These are phyloP conservation scores for Aporophyla lueneburgensis DNA, from an alignment of 2,888 invertebrate species.

Conservation along the genomic window DNA sequence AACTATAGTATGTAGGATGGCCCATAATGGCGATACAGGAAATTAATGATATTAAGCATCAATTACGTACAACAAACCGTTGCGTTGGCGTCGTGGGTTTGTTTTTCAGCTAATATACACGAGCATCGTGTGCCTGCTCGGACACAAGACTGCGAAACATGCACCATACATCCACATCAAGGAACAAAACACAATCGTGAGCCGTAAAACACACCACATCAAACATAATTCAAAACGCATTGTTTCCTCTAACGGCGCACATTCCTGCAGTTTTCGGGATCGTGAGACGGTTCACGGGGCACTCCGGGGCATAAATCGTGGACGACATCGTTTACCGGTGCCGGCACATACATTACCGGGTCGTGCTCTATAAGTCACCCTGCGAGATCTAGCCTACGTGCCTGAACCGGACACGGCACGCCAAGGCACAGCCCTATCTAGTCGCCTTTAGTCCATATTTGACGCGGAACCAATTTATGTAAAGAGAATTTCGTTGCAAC, in stretches of 20 bases:
- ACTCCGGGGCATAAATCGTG: slow-evolving; percentile 66
- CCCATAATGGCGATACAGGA: neutral
- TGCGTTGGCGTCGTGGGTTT: neutral
- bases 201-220: slow-evolving; percentile 13
- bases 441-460: slow-evolving; percentile 55
- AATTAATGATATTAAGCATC: neutral
- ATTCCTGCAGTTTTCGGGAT: slow-evolving; percentile 64
- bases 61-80: neutral
- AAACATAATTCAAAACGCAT: slow-evolving; percentile 39
- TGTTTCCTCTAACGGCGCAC: slow-evolving; percentile 49
- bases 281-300: slow-evolving; percentile 72
- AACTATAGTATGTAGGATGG: neutral
- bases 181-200: slow-evolving; percentile 48
- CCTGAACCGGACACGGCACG: slow-evolving; percentile 50
- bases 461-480: slow-evolving; percentile 62
- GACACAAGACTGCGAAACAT: neutral
- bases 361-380: slow-evolving; percentile 73
- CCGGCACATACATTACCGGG: slow-evolving; percentile 69
- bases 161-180: neutral
- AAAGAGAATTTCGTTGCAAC: slow-evolving; percentile 52
- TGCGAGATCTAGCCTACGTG: slow-evolving; percentile 64
- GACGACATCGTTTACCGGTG: slow-evolving; percentile 70
- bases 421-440: slow-evolving; percentile 40
- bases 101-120: neutral
- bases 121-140: neutral